Conservation (phyloP, 2,797 vertebrate genomes). For the Uromys caudimaculatus region DNA sequence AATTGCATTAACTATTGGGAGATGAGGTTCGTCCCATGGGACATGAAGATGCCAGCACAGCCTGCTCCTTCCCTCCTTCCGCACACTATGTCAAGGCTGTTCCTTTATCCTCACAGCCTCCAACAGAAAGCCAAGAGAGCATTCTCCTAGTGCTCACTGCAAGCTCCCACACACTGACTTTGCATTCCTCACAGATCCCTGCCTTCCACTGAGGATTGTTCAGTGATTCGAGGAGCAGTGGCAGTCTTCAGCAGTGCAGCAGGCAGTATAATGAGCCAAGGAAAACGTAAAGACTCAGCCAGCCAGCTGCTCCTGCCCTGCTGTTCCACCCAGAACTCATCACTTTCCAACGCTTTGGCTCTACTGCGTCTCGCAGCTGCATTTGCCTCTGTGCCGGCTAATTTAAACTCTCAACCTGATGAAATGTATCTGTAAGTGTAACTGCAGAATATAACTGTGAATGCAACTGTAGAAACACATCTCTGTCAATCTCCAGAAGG, state of each 20-base stretch:
- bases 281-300: not conserved
- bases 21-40: not conserved
- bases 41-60: fast-evolving
- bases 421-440: not conserved
- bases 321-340: not conserved
- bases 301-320: not conserved
- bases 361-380: not conserved
- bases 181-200: not conserved
- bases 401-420: not conserved
- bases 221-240: not conserved
- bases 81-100: not conserved
- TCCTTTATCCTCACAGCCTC: not conserved
- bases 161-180: not conserved
- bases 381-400: not conserved
- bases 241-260: not conserved
- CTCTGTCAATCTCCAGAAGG: not conserved
- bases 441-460: no score
- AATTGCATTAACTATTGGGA: not conserved
- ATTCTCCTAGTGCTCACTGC: not conserved
- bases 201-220: not conserved
- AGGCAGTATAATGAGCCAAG: fast-evolving
- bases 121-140: not conserved
- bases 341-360: not conserved
- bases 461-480: not conserved
- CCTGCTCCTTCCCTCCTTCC: not conserved